Base-by-base conservation (phyloP, 1,140 invertebrate species). In the Cephus cinctus region DNA sequence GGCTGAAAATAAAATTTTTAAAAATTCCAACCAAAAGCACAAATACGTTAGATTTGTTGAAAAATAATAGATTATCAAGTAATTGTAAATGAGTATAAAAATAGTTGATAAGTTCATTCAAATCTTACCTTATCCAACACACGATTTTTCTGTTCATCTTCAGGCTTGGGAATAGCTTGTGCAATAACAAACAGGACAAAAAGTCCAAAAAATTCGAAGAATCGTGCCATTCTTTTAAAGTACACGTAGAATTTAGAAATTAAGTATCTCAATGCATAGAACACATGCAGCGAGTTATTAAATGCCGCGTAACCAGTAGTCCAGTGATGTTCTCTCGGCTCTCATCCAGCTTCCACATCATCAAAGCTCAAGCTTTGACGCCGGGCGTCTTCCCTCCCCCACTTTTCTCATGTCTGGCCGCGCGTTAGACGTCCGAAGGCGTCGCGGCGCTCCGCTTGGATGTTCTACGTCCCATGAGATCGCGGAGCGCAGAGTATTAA, bases 101-200 rank as follows among this genome's bases (percentile, higher is more conserved):
- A 34, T n/a, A 19, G 25, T 16, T 41, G 44, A 39, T 47, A 18
- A 19, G 2, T 35, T 19, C 23, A 5, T 51, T 30, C 23, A 12
- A 20, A 32, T 41, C 44, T 52, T 56, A 83, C 83, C 68, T 80
- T 76, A 44, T 83, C 75, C 31, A 78, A 48, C 2, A 81, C 70
- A 25, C 79, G 64, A 11, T 77, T 68, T 52, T 77, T 79, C 36
- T 76, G 68, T 25, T 82, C 80, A 43, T 81, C 81, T 31, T 69
- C 66, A 19, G 80, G 78, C 66, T 84, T 84, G 9, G 84, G 84
- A 42, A 86, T 76, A n/a, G 78, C 82, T 34, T 62, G 59, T 6
- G 58, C 63, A 36, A 59, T 30, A 12, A 62, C 31, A 6, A 59
- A 44, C 15, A 65, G 54, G 12, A 48, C 49, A 19, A 71, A 46